Evolutionary conservation across 2,888 invertebrate genomes (phyloP).

Genomic region (Microchrysa polita): DNA sequence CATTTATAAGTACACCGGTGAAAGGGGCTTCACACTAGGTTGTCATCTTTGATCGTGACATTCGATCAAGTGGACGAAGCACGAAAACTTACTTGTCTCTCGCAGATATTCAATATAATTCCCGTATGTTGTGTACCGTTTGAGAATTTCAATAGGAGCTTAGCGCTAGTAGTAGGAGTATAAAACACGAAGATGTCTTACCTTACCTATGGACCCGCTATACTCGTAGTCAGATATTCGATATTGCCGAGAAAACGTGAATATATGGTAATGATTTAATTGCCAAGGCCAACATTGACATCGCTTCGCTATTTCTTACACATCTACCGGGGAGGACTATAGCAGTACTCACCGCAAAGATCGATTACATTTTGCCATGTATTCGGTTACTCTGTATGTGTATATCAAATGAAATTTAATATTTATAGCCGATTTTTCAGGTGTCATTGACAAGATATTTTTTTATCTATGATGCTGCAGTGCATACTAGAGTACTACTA

Average conservation of each 20-base stretch:
- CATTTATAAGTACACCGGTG: not conserved
- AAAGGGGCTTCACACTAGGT: conserved; percentile 33
- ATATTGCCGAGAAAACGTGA: not conserved
- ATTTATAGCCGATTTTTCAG: conserved; percentile 18
- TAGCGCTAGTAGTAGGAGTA: too few relatives aligned
- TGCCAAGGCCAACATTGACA: conserved; percentile 24
- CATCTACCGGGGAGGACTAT: too few relatives aligned
- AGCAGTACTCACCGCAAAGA: not conserved
- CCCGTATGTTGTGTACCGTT: too few relatives aligned
- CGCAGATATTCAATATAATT: too few relatives aligned
- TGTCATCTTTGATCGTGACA: conserved; percentile 33
- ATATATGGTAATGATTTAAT: conserved; percentile 30
- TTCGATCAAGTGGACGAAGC: conserved; percentile 26
- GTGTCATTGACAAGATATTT: conserved; percentile 21
- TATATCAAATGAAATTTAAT: not conserved
- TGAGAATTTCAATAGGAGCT: too few relatives aligned
- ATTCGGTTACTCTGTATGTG: conserved; percentile 17
- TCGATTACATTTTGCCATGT: conserved; percentile 14
- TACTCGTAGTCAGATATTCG: too few relatives aligned
- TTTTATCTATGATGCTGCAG: conserved; percentile 2
- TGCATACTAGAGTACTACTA: too few relatives aligned
- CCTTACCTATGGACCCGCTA: too few relatives aligned
- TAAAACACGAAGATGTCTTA: too few relatives aligned
- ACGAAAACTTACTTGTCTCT: not conserved
- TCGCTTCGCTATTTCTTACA: not conserved